Base-by-base conservation (phyloP, 1,140 invertebrate genomes). In the Gryllus bimaculatus region DNA sequence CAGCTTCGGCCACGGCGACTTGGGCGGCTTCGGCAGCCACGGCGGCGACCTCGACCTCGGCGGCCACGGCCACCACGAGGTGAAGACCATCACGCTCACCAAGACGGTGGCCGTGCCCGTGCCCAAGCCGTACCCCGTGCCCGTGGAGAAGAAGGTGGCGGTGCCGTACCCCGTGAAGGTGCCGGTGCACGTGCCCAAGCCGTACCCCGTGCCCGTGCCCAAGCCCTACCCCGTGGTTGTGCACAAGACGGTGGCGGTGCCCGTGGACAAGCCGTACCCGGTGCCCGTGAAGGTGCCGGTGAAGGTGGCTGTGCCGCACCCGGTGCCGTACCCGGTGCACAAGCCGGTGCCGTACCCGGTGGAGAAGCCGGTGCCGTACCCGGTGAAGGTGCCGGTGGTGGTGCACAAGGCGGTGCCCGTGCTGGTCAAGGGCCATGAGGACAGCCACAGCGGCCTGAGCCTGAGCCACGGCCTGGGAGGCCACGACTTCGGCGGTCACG, bases 41-140 rank as follows among this genome's bases (percentile, higher is more conserved):
- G 20, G 74, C 74, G n/a, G n/a, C 2, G 74, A 8, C 20, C 20
- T 18, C 10, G 26, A 77, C 47, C 26, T 12, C 18, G 76, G 76
- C 12, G 10, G 10, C 39, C 76, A 77, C 10, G 21, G 15, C 10
- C 26, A 47, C 10, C 76, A 77, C n/a, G 7, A 77, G 8, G 76
- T 47, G 47, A 26, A 26, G 20, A 77, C 76, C 76, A 77, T 47
- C 26, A 48, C 47, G 10, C 26, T 77, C 76, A 77, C 47, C 76
- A 77, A 77, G 47, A 15, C 21, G 10, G 39, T 77, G 10, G 18
- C 26, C 15, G 76, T 77, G 20, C 76, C 76, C 18, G 76, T 77
- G 10, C 76, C 76, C 15, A 26, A 77, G n/a, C 76, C 76, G 8
- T 77, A 77, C 47, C 76, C 76, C 21, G 76, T 77, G 15, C 26